Conservation (phyloP, 2,113 vertebrate species). For the Carollia perspicillata region DNA sequence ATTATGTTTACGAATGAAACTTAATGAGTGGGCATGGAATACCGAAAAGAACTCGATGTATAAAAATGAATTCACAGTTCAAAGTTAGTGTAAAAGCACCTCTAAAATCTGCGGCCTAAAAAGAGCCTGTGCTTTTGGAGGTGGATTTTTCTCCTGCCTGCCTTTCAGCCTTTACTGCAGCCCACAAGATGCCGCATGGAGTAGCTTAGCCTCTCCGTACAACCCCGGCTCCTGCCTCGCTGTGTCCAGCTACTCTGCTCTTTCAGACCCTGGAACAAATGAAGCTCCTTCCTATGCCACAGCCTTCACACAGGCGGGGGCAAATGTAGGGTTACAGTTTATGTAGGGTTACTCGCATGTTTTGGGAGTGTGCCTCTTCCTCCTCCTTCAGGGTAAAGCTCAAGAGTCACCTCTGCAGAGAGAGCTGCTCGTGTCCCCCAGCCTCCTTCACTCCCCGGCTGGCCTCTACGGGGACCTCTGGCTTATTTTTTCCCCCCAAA, state of each 20-base stretch:
- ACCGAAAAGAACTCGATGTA: neutral
- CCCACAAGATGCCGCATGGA: neutral
- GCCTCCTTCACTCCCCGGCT: neutral
- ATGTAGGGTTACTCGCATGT: no score
- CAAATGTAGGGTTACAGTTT: neutral
- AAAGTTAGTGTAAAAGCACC: neutral
- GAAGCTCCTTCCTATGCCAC: neutral
- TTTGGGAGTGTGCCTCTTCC: neutral
- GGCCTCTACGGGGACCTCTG: neutral
- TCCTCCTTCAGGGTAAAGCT: neutral
- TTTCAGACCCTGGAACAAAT: neutral
- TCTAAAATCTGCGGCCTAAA: neutral
- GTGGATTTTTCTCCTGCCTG: constrained; percentile 62
- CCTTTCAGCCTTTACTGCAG: neutral
- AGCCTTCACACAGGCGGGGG: neutral
- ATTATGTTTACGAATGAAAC: neutral
- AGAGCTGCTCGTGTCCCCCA: neutral
- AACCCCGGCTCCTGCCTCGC: neutral
- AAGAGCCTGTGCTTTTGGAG: constrained; percentile 39
- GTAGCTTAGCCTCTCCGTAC: neutral
- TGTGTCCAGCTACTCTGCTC: neutral
- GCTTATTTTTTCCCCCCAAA: neutral
- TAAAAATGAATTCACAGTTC: constrained; percentile 1
- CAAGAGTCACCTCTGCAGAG: neutral
- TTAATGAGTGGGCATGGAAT: neutral